These are phyloP conservation scores for Margarornis squamiger DNA, from an alignment of 2,797 vertebrate species.

Conservation along the genomic window DNA sequence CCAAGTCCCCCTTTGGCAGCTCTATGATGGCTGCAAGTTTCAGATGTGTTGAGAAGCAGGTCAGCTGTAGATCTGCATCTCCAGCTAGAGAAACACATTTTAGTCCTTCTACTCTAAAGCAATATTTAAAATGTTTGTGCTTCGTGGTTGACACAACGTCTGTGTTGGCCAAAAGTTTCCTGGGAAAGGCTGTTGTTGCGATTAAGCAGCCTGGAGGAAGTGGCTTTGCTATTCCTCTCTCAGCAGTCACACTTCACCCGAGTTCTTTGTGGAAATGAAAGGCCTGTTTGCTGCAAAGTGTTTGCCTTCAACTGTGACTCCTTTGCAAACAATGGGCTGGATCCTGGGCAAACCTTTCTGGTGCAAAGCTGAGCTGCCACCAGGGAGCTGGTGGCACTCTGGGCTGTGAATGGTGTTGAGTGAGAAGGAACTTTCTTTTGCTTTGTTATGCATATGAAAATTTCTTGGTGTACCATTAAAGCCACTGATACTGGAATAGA, in stretches of 20 bases:
- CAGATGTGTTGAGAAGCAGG: background rate
- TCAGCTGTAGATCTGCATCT: background rate
- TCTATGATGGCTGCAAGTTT: background rate
- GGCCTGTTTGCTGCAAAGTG: background rate
- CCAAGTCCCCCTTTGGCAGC: background rate
- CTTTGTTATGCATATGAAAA: background rate
- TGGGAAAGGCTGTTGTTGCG: background rate
- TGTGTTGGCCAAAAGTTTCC: background rate
- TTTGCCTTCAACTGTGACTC: background rate
- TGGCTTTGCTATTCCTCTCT: conserved; percentile 12
- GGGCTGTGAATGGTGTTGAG: accelerated
- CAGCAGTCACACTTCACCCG: accelerated
- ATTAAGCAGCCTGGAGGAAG: background rate
- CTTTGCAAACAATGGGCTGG: background rate
- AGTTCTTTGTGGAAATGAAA: background rate
- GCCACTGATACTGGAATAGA: background rate
- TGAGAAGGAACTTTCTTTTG: background rate
- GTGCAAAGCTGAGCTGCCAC: background rate
- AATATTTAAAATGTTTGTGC: background rate
- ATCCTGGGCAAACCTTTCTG: accelerated
- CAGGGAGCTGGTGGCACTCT: background rate
- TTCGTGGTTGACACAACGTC: background rate
- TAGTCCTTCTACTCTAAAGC: background rate
- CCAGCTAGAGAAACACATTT: background rate
- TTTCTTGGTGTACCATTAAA: background rate